Conservation (phyloP, 2,797 vertebrate genomes). For the Macrochelys suwanniensis region DNA sequence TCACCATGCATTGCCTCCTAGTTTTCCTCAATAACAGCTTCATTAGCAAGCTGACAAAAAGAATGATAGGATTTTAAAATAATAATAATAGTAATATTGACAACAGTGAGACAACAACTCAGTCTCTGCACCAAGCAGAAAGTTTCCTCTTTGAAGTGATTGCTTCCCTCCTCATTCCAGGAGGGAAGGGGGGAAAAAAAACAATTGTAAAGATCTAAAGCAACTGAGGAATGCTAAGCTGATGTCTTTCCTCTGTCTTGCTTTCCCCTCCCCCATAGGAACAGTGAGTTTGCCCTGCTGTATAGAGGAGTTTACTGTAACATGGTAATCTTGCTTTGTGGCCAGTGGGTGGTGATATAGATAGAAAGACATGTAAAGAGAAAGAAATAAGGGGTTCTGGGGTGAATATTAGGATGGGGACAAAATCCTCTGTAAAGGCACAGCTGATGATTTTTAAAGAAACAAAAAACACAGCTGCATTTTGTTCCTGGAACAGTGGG, state of each 20-base stretch:
- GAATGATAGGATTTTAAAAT: background rate
- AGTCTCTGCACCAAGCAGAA: constrained; percentile 57
- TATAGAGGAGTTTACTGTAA: background rate
- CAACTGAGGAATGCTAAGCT: constrained; percentile 71
- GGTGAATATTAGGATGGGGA: background rate
- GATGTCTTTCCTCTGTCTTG: constrained; percentile 59
- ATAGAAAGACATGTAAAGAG: background rate
- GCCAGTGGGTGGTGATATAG: background rate
- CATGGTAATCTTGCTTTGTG: background rate
- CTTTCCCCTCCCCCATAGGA: constrained; percentile 8
- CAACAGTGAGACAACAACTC: constrained; percentile 12
- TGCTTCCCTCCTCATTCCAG: constrained; percentile 61
- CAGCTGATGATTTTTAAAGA: background rate
- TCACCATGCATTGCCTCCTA: constrained; percentile 13
- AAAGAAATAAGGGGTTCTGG: background rate
- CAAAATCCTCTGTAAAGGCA: background rate
- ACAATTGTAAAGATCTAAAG: constrained; percentile 73
- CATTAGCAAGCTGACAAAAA: constrained; percentile 46
- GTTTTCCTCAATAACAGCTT: constrained; percentile 55
- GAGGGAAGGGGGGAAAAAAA: constrained; percentile 49
- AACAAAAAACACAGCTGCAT: constrained; percentile 52
- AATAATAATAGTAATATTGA: background rate
- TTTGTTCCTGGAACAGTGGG: constrained; percentile 72
- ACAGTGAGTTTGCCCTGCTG: background rate
- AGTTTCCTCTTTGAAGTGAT: constrained; percentile 74